A percentile compares a stretch with the other conserved stretches of the same genome.
Conservation (phyloP, 2,113 vertebrate species). For the Macaca mulatta region DNA sequence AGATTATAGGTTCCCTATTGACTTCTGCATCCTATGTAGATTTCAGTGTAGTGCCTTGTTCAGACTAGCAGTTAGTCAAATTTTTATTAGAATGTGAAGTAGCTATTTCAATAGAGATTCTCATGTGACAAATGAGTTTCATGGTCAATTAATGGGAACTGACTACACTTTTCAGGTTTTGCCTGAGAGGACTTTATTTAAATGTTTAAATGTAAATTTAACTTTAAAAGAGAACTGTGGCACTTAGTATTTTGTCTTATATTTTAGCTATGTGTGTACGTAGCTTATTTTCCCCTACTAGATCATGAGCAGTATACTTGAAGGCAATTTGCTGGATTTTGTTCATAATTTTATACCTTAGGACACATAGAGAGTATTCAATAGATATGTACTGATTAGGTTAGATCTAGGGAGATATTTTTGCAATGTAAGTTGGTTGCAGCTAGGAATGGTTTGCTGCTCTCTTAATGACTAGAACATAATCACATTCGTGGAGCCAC, state of each 20-base stretch:
- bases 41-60: neutral
- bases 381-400: neutral
- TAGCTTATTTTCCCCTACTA: neutral
- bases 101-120: conserved; percentile 20
- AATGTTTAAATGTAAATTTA: neutral
- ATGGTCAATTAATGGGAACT: neutral
- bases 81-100: conserved; percentile 44
- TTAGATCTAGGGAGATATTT: neutral
- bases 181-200: conserved; percentile 35
- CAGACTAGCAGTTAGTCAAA: neutral
- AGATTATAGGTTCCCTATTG: neutral
- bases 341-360: conserved; percentile 22
- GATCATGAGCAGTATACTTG: neutral
- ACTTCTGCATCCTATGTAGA: neutral
- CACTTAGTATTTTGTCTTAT: neutral
- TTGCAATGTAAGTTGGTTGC: neutral
- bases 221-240: neutral
- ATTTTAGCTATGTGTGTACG: neutral
- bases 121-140: neutral
- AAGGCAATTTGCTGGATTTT: neutral
- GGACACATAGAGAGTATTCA: neutral
- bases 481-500: neutral
- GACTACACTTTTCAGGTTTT: neutral
- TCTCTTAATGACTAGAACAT: neutral
- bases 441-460: neutral